phyloP scores from a whole-genome alignment of 2,113 vertebrate species.

The Notarius quadriscutis region DNA sequence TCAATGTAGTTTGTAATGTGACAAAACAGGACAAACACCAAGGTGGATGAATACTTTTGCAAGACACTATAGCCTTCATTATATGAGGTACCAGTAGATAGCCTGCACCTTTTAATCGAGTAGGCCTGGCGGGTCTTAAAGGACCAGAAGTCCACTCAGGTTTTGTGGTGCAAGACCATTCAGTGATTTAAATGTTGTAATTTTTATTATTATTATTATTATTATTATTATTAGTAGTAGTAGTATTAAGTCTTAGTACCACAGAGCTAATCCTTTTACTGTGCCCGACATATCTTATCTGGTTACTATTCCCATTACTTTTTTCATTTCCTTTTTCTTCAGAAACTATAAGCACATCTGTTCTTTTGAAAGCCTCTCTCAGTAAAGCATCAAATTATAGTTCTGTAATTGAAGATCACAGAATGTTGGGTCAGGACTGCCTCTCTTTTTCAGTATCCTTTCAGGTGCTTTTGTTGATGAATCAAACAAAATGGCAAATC shows the following conservation, averaged over 20 bases:
- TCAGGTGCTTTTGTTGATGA: slow-evolving; percentile 55
- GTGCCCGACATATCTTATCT: slow-evolving; percentile 23
- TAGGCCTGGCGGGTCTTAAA: no score
- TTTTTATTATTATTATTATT: no score
- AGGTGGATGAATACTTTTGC: no score
- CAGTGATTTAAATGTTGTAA: no score
- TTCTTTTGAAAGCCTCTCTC: slow-evolving; percentile 54
- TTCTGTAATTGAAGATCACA: slow-evolving; percentile 51
- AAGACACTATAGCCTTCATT: no score
- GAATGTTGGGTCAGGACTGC: slow-evolving; percentile 56
- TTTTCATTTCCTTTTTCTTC: slow-evolving; percentile 29
- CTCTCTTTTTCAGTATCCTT: slow-evolving; percentile 52
- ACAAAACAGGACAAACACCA: no score
- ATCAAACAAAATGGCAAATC: slow-evolving; percentile 57
- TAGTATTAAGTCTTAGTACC: not conserved
- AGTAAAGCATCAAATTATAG: slow-evolving; percentile 52
- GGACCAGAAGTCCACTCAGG: no score
- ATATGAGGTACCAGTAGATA: no score
- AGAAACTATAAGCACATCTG: slow-evolving; percentile 55
- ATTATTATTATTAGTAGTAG: no score
- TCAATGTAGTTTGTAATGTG: no score
- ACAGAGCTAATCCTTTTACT: slow-evolving; percentile 38
- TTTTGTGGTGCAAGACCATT: no score
- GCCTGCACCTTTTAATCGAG: no score
- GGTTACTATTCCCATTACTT: slow-evolving; percentile 22